Evolutionary conservation across 2,113 vertebrate genomes (phyloP).

Genomic region (Bombycilla garrulus): DNA sequence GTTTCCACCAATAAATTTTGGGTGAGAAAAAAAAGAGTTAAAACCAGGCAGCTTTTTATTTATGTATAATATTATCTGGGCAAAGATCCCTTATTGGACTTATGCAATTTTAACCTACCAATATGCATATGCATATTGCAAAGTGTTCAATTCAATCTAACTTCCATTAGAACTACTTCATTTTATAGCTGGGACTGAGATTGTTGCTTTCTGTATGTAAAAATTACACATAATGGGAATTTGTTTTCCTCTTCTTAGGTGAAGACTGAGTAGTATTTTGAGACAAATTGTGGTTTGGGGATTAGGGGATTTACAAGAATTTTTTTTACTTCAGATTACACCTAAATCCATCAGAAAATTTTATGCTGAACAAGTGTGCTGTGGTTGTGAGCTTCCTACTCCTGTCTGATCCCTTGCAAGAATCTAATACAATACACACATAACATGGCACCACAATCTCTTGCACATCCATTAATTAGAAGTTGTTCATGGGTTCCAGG

Average conservation of each 20-base stretch:
- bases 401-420: background rate
- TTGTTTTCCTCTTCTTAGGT: background rate
- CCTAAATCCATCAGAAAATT: background rate
- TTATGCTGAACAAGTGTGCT: background rate
- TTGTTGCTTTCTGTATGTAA: background rate
- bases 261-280: background rate
- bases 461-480: background rate
- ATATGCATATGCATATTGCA: background rate
- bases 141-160: constrained; percentile 4
- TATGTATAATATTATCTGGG: background rate
- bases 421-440: accelerated
- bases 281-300: background rate
- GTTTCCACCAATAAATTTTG: background rate
- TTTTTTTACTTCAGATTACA: background rate
- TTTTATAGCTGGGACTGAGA: constrained; percentile 9
- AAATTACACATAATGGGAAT: background rate
- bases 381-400: background rate
- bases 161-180: constrained; percentile 33
- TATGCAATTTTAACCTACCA: background rate
- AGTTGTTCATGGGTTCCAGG: background rate
- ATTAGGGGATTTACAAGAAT: background rate
- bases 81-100: constrained; percentile 1
- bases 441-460: background rate
- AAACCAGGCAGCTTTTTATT: background rate
- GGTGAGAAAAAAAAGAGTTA: background rate